phyloP scores from a whole-genome alignment of 2,113 vertebrate species.

The Argyrosomus japonicus region DNA sequence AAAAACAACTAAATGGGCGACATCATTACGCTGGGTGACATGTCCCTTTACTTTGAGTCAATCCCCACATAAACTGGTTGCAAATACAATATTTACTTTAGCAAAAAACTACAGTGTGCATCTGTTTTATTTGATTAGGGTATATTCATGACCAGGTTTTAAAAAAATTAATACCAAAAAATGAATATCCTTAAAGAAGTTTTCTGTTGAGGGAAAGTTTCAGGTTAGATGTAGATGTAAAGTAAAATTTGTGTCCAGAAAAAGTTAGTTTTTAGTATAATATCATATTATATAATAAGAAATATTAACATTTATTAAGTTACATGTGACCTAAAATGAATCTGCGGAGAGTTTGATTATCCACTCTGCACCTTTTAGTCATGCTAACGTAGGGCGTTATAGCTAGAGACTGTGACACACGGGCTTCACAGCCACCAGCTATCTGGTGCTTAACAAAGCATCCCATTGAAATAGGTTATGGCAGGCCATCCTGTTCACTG shows the following conservation, averaged over 20 bases:
- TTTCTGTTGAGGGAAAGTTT: not conserved
- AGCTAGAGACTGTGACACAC: constrained; percentile 9
- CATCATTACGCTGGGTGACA: not conserved
- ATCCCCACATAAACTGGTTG: not conserved
- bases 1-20: not conserved
- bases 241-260: not conserved
- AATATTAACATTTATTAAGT: not conserved
- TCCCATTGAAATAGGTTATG: constrained; percentile 35
- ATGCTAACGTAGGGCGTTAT: not conserved
- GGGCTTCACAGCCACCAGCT: constrained; percentile 37
- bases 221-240: not conserved
- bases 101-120: not conserved
- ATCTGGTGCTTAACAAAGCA: constrained; percentile 38
- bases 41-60: not conserved
- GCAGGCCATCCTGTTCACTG: constrained; percentile 48
- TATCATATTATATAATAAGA: too few species aligned
- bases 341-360: constrained; percentile 1
- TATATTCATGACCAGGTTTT: too few species aligned
- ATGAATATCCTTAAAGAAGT: not conserved
- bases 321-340: not conserved
- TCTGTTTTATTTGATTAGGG: not conserved
- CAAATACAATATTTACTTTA: not conserved
- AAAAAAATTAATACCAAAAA: not conserved
- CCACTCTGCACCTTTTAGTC: not conserved
- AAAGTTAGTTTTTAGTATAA: not conserved